These are phyloP conservation scores for Ophioninae sp. DNA, from an alignment of 2,888 invertebrate genomes.

Conservation along the genomic window DNA sequence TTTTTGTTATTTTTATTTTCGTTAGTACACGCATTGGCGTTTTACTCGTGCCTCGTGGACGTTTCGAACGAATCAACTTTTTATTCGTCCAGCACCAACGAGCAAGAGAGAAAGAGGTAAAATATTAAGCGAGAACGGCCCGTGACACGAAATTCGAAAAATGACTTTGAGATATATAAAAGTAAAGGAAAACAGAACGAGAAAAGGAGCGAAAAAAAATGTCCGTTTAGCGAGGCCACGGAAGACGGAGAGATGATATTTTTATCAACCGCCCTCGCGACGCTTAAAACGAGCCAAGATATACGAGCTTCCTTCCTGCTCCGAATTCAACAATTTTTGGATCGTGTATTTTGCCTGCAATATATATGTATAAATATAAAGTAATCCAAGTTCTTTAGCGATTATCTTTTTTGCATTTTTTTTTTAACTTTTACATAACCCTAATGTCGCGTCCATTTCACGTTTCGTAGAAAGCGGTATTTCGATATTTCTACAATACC, in stretches of 20 bases:
- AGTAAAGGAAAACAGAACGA: not conserved
- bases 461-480: not conserved
- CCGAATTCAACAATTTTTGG: conserved; percentile 37
- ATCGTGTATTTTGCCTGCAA: conserved; percentile 22
- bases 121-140: not conserved
- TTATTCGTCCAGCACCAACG: conserved; percentile 10
- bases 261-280: conserved; percentile 58
- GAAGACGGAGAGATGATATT: conserved; percentile 52
- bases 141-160: conserved; percentile 7
- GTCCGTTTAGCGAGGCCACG: conserved; percentile 2
- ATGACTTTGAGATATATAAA: not conserved
- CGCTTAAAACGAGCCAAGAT: conserved; percentile 54
- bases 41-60: conserved; percentile 19
- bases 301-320: conserved; percentile 40
- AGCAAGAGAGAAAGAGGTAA: conserved; percentile 1
- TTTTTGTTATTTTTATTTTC: not conserved
- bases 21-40: not conserved
- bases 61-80: conserved; percentile 36
- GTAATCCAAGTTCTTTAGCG: not conserved
- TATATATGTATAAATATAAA: not conserved
- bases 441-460: not conserved
- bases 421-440: not conserved
- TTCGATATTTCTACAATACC: not conserved
- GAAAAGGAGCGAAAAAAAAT: conserved; percentile 25
- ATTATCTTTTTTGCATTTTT: not conserved